A percentile compares a stretch with the other conserved stretches of the same genome.
Conservation (phyloP, 1,140 invertebrate species). For the Polyergus mexicanus region DNA sequence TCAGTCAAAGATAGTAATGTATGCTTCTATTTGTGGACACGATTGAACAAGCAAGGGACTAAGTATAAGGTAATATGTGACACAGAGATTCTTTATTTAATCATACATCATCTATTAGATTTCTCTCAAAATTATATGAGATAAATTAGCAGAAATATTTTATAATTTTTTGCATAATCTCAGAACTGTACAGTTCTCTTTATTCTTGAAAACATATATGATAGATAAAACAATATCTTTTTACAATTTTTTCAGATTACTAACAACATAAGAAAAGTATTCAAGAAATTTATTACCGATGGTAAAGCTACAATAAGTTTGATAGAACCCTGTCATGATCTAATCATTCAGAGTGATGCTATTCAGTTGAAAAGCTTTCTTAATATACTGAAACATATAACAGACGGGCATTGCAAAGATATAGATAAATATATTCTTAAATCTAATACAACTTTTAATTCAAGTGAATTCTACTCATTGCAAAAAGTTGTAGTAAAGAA, state of each 20-base stretch:
- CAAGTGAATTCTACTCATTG: not conserved
- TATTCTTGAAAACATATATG: not conserved
- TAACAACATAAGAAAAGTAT: conserved; percentile 89
- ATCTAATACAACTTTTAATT: not conserved
- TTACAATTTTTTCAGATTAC: conserved; percentile 84
- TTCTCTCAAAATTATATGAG: not conserved
- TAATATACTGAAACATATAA: conserved; percentile 87
- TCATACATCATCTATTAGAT: not conserved
- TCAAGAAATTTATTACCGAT: conserved; percentile 90
- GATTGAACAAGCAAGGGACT: conserved; percentile 89
- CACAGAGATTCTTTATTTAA: not conserved
- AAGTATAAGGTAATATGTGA: conserved; percentile 88
- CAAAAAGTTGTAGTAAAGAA: conserved; percentile 88
- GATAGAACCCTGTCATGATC: conserved; percentile 89
- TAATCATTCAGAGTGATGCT: conserved; percentile 89
- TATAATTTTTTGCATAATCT: not conserved
- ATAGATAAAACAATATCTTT: conserved; percentile 5
- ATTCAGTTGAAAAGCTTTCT: conserved; percentile 91
- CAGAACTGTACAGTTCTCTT: not conserved
- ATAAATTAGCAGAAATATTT: not conserved
- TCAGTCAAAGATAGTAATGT: conserved; percentile 87
- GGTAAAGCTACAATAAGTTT: conserved; percentile 92
- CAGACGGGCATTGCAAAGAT: too few relatives aligned
- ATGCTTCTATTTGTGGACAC: conserved; percentile 89
- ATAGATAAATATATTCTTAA: not conserved